Base-by-base conservation (phyloP, 2,888 invertebrate species). In the Eristalis intricaria region DNA sequence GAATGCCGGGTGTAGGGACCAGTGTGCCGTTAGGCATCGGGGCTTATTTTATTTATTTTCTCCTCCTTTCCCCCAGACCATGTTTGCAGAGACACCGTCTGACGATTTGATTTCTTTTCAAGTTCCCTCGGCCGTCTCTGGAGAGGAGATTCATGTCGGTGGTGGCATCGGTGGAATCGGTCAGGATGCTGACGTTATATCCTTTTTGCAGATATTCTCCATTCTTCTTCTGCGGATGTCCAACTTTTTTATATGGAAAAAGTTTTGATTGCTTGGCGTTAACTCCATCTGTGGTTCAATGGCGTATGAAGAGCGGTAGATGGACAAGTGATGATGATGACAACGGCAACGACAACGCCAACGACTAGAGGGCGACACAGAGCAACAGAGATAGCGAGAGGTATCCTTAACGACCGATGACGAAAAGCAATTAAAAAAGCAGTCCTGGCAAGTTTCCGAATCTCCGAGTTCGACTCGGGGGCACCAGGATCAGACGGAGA, bases 221-320 rank as follows among this genome's bases (percentile, higher is more conserved):
- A 64, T 40, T 22, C 40, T 19, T 22, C 40, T 19, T 50, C n/a
- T 83, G 19, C 63, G 69, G 60, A 74, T 82, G 78, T 79, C 86
- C 70, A 83, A 83, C 83, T 86, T 86, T 86, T 81, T 86, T 83
- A 86, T 86, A 83, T 86, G 78, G 86, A 86, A 86, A 83, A 86
- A 86, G 86, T 86, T 86, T 86, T 86, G 86, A 86, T 86, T 86
- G 86, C 86, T 83, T 86, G 75, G 70, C 86, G 86, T 86, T 86
- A 79, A 83, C 78, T 83, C 86, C 86, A 86, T 86, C 86, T 86
- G 86, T 79, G 86, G 86, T 86, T 86, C 86, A 86, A 78, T 83
- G 86, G 86, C 78, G 74, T 83, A 86, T 86, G 78, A 86, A 83
- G 71, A 83, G 78, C 66, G 78, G 68, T 70, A 77, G 86, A 86